These are phyloP conservation scores for Myrmecobius fasciatus DNA, from an alignment of 2,113 vertebrate genomes.

Conservation along the genomic window DNA sequence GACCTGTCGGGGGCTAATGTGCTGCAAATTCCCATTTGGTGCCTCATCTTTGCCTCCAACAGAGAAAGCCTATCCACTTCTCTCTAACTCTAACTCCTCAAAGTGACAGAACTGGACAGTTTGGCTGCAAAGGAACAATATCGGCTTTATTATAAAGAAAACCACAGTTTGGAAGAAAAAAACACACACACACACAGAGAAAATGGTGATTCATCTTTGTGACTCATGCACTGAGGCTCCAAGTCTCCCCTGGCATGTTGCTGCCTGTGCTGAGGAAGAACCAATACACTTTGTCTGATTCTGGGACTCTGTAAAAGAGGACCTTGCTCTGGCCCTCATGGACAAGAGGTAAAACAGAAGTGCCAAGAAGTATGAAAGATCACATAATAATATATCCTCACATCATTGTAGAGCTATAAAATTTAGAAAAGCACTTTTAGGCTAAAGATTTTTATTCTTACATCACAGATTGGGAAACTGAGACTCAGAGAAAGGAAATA, in stretches of 20 bases:
- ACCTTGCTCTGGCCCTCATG: constrained; percentile 1
- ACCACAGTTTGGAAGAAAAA: constrained; percentile 73
- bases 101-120: constrained; percentile 48
- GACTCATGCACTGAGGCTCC: constrained; percentile 79
- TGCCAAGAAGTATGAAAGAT: constrained; percentile 58
- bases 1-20: not conserved
- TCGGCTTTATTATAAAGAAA: constrained; percentile 81
- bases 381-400: not conserved
- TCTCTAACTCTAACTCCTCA: not conserved
- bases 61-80: not conserved
- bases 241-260: constrained; percentile 71
- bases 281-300: constrained; percentile 59
- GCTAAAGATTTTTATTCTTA: not conserved
- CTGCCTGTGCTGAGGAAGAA: constrained; percentile 74
- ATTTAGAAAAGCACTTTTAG: not conserved
- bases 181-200: constrained; percentile 50
- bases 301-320: constrained; percentile 62
- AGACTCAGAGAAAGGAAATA: not conserved
- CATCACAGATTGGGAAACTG: not conserved
- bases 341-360: constrained; percentile 39
- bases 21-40: not conserved
- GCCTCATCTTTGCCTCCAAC: not conserved
- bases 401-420: not conserved
- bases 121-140: constrained; percentile 76
- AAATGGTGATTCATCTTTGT: constrained; percentile 83